Conservation (phyloP, 2,888 invertebrate genomes). For the Scelioninae gen. 2 region DNA sequence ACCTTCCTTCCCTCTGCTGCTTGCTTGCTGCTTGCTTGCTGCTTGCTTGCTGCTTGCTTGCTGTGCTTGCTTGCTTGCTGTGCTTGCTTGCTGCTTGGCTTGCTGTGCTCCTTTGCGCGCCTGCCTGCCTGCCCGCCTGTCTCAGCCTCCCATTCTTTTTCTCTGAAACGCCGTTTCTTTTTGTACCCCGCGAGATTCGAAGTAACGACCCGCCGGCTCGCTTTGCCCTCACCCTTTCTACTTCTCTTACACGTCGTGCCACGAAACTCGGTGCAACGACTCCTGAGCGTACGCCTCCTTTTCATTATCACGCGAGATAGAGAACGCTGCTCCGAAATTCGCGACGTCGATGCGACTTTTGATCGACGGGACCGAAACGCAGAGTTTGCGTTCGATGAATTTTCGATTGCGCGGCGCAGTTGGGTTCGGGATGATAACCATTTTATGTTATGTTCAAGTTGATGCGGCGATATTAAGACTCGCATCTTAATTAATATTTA, state of each 20-base stretch:
- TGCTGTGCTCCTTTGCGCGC: constrained; percentile 43
- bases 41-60: constrained; percentile 18
- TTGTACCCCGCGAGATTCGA: constrained; percentile 58
- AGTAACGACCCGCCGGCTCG: constrained; percentile 57
- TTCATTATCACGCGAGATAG: constrained; percentile 44
- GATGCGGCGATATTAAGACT: too few species aligned
- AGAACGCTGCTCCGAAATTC: constrained; percentile 37
- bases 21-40: constrained; percentile 17
- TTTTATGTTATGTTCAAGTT: too few species aligned
- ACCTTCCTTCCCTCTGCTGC: constrained; percentile 48
- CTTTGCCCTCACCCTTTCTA: constrained; percentile 36
- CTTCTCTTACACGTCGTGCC: constrained; percentile 45
- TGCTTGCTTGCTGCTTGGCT: constrained; percentile 7
- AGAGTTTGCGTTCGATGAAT: too few species aligned
- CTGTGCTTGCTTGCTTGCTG: too few species aligned
- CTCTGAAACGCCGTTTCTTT: constrained; percentile 55
- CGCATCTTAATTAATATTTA: too few species aligned
- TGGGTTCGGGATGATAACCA: too few species aligned
- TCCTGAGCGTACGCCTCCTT: constrained; percentile 24
- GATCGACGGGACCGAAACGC: too few species aligned
- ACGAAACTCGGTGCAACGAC: constrained; percentile 39
- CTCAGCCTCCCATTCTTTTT: constrained; percentile 54
- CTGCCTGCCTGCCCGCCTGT: constrained; percentile 45
- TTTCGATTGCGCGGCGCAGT: too few species aligned
- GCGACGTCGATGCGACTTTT: too few species aligned